Evolutionary conservation across 2,113 vertebrate genomes (phyloP).

Genomic region (Ageneiosus marmoratus): DNA sequence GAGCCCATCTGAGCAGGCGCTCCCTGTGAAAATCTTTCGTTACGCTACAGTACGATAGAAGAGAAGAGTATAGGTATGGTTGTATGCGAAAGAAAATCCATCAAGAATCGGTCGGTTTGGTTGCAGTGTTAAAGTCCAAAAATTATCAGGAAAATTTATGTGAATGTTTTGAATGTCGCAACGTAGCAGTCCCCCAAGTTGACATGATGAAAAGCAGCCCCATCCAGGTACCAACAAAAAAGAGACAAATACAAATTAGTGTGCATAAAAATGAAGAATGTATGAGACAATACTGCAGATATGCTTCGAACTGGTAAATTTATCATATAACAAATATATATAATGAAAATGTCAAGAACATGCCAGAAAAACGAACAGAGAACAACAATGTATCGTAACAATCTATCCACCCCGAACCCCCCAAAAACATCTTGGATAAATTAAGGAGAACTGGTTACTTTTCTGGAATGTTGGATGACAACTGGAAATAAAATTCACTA

Average conservation of each 20-base stretch:
- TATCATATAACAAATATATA: not conserved
- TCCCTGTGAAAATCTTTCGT: slow-evolving; percentile 87
- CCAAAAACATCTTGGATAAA: not conserved
- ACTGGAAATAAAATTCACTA: slow-evolving; percentile 5
- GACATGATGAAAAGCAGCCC: slow-evolving; percentile 73
- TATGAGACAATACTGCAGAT: slow-evolving; percentile 57
- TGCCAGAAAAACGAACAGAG: slow-evolving; percentile 4
- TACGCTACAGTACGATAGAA: slow-evolving; percentile 78
- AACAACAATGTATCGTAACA: not conserved
- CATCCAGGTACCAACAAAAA: slow-evolving; percentile 80
- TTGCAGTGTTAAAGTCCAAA: slow-evolving; percentile 35
- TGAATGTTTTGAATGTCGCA: slow-evolving; percentile 17
- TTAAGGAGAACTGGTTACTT: not conserved
- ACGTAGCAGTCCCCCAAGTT: slow-evolving; percentile 77
- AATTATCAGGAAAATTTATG: not conserved
- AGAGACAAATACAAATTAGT: slow-evolving; percentile 91
- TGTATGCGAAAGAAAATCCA: slow-evolving; percentile 67
- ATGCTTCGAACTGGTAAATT: not conserved
- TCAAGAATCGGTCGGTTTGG: slow-evolving; percentile 60
- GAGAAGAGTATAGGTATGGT: not conserved
- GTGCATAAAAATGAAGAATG: slow-evolving; percentile 45
- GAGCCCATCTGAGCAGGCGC: slow-evolving; percentile 83
- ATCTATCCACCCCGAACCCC: not conserved
- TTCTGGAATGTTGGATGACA: slow-evolving; percentile 35
- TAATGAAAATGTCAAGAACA: slow-evolving; percentile 23